phyloP scores from a whole-genome alignment of 2,888 invertebrate genomes.

The Cephalotes varians region DNA sequence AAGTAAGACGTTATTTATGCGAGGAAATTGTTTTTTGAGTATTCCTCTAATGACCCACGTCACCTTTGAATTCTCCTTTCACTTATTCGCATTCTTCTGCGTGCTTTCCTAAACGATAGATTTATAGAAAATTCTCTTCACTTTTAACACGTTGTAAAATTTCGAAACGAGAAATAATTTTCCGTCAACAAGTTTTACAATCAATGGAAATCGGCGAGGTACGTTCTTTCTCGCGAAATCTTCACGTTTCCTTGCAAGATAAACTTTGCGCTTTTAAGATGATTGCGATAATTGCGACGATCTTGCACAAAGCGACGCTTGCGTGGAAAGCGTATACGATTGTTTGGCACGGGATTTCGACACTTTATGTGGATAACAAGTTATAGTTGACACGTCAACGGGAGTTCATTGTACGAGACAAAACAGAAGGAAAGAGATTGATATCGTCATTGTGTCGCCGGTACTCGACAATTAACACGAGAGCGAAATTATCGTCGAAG shows the following conservation, averaged over 20 bases:
- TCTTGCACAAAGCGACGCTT: background rate
- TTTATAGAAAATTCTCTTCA: background rate
- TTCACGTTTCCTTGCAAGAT: background rate
- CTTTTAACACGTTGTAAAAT: no score
- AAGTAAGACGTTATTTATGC: constrained; percentile 10
- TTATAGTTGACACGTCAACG: constrained; percentile 27
- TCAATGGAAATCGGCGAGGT: background rate
- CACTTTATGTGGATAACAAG: constrained; percentile 40
- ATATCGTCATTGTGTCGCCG: constrained; percentile 18
- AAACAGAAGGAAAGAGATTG: constrained; percentile 14
- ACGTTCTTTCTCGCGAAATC: background rate
- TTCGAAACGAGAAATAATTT: background rate
- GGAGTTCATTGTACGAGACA: constrained; percentile 1
- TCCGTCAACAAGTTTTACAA: background rate
- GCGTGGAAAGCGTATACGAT: constrained; percentile 40
- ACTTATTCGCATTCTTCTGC: constrained; percentile 1
- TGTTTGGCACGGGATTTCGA: constrained; percentile 40
- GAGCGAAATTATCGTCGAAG: constrained; percentile 10
- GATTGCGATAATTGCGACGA: constrained; percentile 19
- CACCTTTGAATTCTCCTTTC: constrained; percentile 31
- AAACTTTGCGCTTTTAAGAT: constrained; percentile 31
- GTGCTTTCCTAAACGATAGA: constrained; percentile 8
- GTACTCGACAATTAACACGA: constrained; percentile 4
- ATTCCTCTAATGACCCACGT: constrained; percentile 1
- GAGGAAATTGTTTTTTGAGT: background rate